phyloP scores from a whole-genome alignment of 2,113 vertebrate genomes.

The Vidua macroura region DNA sequence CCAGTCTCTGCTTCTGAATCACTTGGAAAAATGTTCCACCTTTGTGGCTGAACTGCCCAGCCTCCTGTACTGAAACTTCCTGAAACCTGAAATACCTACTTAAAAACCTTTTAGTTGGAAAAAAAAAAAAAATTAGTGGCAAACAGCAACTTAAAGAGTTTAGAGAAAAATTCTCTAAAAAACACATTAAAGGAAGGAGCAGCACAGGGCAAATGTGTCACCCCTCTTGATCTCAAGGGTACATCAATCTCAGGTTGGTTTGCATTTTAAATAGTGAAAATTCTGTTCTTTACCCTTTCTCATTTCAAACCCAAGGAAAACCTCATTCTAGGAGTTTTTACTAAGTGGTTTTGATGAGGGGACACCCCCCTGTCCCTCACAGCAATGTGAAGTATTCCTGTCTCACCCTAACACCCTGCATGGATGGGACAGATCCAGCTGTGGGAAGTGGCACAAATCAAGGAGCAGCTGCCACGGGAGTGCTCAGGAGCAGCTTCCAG shows the following conservation, averaged over 20 bases:
- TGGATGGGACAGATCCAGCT: background rate
- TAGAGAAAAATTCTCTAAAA: background rate
- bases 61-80: background rate
- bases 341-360: background rate
- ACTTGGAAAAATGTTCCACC: background rate
- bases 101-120: background rate
- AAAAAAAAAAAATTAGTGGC: no score
- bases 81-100: background rate
- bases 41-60: background rate
- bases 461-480: background rate
- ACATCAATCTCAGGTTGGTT: background rate
- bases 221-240: background rate
- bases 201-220: background rate
- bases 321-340: background rate
- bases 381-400: background rate
- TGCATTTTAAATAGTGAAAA: background rate
- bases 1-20: background rate
- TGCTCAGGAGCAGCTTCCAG: background rate
- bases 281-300: background rate
- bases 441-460: rapidly evolving
- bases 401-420: rapidly evolving
- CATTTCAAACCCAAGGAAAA: background rate
- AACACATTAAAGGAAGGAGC: background rate
- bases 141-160: background rate
- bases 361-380: background rate